Percentiles rank a stretch among this genome's conserved stretches.
phyloP scores from a whole-genome alignment of 92 coral and sea anemone genomes.

The Paramuricea clavata region DNA sequence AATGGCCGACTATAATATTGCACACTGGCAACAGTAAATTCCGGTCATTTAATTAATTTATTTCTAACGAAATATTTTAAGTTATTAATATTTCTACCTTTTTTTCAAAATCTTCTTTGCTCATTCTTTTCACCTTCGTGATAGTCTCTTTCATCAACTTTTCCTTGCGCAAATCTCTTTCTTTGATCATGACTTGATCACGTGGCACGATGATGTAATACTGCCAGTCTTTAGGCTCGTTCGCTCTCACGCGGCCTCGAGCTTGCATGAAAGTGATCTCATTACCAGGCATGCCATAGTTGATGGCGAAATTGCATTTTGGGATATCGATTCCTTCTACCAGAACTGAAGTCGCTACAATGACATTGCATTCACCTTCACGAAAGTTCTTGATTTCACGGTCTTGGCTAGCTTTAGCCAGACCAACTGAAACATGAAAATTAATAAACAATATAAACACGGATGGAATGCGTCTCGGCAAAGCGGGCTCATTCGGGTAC shows the following conservation, averaged over 20 bases:
- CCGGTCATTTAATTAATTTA: no score
- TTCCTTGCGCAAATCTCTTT: conserved; percentile 82
- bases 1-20: no score
- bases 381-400: conserved; percentile 77
- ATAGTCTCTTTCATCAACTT: conserved; percentile 82
- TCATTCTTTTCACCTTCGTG: conserved; percentile 67
- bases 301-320: conserved; percentile 91
- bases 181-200: conserved; percentile 77
- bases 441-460: no score
- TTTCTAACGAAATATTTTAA: background rate
- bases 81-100: conserved; percentile 53
- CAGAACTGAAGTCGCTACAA: conserved; percentile 92
- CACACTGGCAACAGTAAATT: no score
- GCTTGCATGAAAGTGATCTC: conserved; percentile 97
- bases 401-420: conserved; percentile 92
- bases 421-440: conserved; percentile 72
- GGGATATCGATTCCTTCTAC: conserved; percentile 94
- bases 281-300: conserved; percentile 97
- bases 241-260: conserved; percentile 92
- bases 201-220: conserved; percentile 70
- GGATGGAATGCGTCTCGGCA: no score
- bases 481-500: no score
- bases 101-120: conserved; percentile 15
- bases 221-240: conserved; percentile 50
- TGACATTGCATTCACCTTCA: conserved; percentile 84